A percentile compares a stretch with the other conserved stretches of the same genome.
Evolutionary conservation across 2,888 invertebrate species (phyloP).

Genomic region (Epirrita christyi): DNA sequence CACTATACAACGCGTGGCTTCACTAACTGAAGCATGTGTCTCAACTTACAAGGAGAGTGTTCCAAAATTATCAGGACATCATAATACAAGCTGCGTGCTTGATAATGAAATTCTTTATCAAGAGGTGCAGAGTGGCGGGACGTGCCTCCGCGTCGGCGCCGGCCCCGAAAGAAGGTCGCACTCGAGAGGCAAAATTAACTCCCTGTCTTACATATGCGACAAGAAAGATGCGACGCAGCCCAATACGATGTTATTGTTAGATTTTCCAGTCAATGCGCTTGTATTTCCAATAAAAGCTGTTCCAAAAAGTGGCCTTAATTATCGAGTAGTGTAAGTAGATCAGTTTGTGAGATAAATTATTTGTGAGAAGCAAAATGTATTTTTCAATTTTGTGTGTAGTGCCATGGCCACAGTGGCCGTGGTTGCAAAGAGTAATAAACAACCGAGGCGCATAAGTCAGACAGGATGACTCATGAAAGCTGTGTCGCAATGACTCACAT

Average conservation of each 20-base stretch:
- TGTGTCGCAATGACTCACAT: too few relatives aligned
- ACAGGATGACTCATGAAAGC: too few relatives aligned
- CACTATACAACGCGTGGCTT: too few relatives aligned
- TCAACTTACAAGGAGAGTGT: background rate
- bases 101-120: constrained; percentile 78
- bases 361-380: too few relatives aligned
- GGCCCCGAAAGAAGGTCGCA: constrained; percentile 44
- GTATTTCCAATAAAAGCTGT: too few relatives aligned
- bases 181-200: constrained; percentile 32
- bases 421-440: too few relatives aligned
- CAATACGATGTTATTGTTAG: background rate
- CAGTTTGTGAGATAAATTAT: too few relatives aligned
- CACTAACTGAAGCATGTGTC: background rate
- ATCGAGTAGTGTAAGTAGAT: too few relatives aligned
- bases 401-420: too few relatives aligned
- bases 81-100: constrained; percentile 56
- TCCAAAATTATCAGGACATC: constrained; percentile 53
- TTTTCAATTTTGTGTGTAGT: too few relatives aligned
- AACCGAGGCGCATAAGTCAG: too few relatives aligned
- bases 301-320: too few relatives aligned
- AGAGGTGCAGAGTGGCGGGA: constrained; percentile 64
- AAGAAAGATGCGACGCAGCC: constrained; percentile 2
- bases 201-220: constrained; percentile 5
- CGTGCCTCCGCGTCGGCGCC: constrained; percentile 53
- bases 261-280: background rate